Percentiles rank a stretch among this genome's conserved stretches.
Evolutionary conservation across 2,888 invertebrate species (phyloP).

Genomic region (Latrodectus hesperus): DNA sequence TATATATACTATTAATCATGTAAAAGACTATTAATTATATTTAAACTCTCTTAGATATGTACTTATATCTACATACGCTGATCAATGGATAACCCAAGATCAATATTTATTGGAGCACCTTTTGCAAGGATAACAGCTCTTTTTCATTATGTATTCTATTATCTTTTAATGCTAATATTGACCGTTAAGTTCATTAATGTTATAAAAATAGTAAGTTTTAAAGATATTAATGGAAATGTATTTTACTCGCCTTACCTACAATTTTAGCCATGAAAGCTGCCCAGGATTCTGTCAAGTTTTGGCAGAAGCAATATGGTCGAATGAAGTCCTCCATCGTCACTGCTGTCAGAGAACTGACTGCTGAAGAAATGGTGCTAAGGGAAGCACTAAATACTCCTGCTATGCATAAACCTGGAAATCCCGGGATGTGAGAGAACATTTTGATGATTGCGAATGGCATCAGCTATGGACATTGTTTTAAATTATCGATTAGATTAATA

Average conservation of each 20-base stretch:
- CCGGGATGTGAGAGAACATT: conserved; percentile 21
- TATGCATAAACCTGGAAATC: conserved; percentile 44
- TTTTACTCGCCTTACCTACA: conserved; percentile 12
- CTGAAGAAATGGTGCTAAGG: conserved; percentile 39
- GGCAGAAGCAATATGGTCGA: conserved; percentile 34
- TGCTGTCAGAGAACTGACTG: conserved; percentile 40
- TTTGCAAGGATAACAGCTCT: too few species aligned
- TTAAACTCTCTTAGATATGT: too few species aligned
- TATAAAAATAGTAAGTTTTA: neutral
- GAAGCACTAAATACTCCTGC: conserved; percentile 48
- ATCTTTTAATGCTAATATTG: too few species aligned
- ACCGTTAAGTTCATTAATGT: too few species aligned
- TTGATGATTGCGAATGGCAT: conserved; percentile 36
- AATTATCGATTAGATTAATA: too few species aligned
- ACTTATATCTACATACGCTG: too few species aligned
- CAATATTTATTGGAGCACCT: too few species aligned
- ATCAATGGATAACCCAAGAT: too few species aligned
- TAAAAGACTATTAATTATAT: too few species aligned
- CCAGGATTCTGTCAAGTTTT: conserved; percentile 33
- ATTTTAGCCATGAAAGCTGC: conserved; percentile 49
- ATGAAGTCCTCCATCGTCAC: conserved; percentile 52
- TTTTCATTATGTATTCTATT: too few species aligned
- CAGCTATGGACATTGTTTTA: conserved; percentile 1
- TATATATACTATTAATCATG: too few species aligned
- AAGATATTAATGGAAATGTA: neutral